Evolutionary conservation across 2,797 vertebrate species (phyloP), one percentile per base, ranked within the genome.

Genomic region (Lates japonicus): DNA sequence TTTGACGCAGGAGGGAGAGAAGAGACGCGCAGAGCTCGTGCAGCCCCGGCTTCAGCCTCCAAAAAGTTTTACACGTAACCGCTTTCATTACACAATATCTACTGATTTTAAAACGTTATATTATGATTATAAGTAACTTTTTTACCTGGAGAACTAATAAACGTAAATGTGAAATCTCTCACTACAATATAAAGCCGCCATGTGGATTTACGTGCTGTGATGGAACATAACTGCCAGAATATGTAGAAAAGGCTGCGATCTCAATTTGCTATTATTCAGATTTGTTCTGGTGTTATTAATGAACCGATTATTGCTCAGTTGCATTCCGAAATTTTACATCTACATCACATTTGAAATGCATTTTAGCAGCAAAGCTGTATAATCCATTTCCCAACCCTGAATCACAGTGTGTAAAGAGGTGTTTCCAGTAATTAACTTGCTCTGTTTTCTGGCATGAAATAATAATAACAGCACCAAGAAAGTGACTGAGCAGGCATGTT

Each of bases 1-100:
- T 78, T 82, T 83, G 78, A 69, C 63, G 78, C 73, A 58, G 82
- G 63, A 80, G 48, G 51, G 69, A 78, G 68, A 68, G n/a, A 54
- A 61, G 69, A 76, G 80, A 79, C 44, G 72, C 78, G 71, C 74
- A 60, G 48, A 75, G 71, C 64, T 54, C 4, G 57, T 2, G 44
- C 60, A 66, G 31, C 63, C 6, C 11, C 76, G 69, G 54, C 72
- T 70, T 19, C 58, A 46, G 7, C 31, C 42, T 52, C 17, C 29
- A 51, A 63, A 81, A 83, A 65, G 20, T 79, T 88, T 35, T 2
- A 17, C 51, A 29, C 63, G 25, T 5, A 31, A 51, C 49, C 16
- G 54, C 49, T 51, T 44, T 41, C 41, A 33, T 42, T 65, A 35
- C 1, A 9, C 70, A 85, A 10, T 31, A 42, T 54, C 55, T 19